phyloP scores from a whole-genome alignment of 2,797 vertebrate genomes.

The Zenarchopterus dispar region DNA sequence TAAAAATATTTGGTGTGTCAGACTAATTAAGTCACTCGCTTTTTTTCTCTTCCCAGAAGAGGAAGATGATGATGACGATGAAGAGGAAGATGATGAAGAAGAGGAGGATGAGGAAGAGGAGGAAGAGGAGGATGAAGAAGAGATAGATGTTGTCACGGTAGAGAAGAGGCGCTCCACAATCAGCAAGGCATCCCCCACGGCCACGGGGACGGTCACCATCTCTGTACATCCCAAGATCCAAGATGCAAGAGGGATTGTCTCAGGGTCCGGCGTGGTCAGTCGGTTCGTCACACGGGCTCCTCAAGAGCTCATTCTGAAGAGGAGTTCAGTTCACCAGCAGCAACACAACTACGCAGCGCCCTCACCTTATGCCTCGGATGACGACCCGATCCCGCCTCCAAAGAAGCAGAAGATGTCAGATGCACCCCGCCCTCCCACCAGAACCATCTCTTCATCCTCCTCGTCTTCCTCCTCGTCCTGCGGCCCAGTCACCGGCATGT shows the following conservation, averaged over 20 bases:
- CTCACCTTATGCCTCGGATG: conserved; percentile 90
- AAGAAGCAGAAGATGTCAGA: conserved; percentile 89
- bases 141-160: conserved; percentile 97
- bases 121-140: conserved; percentile 92
- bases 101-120: conserved; percentile 85
- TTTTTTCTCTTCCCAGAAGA: conserved; percentile 74
- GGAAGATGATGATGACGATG: conserved; percentile 81
- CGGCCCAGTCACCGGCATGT: conserved; percentile 54
- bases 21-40: conserved; percentile 39
- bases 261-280: conserved; percentile 45
- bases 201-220: conserved; percentile 85
- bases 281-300: conserved; percentile 75
- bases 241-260: conserved; percentile 45
- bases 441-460: conserved; percentile 71
- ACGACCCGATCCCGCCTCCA: conserved; percentile 83
- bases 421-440: conserved; percentile 74
- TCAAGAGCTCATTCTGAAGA: conserved; percentile 91
- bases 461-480: conserved; percentile 59
- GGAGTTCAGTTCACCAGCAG: conserved; percentile 93
- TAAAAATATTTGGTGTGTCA: conserved; percentile 50
- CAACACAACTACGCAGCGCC: conserved; percentile 98
- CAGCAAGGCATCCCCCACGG: conserved; percentile 67
- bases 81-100: conserved; percentile 70
- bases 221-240: conserved; percentile 84
- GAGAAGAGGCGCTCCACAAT: conserved; percentile 89